These are phyloP conservation scores for Hoplostethus mediterraneus DNA, from an alignment of 2,797 vertebrate species.

Conservation along the genomic window DNA sequence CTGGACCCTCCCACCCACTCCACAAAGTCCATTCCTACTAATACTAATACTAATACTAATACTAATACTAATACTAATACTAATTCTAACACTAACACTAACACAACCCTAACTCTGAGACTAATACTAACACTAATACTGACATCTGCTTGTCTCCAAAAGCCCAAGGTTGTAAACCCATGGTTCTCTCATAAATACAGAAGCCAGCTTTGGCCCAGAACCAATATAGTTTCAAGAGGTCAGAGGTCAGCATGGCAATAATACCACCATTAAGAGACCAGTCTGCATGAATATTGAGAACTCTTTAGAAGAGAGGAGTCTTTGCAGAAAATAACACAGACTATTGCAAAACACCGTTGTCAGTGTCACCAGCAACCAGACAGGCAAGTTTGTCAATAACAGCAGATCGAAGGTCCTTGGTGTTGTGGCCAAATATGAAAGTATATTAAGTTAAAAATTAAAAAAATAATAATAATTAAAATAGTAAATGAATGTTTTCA, in stretches of 20 bases:
- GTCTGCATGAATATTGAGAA: slow-evolving; percentile 47
- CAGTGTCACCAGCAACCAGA: background rate
- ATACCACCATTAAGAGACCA: slow-evolving; percentile 69
- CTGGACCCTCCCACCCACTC: slow-evolving; percentile 52
- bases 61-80: too few relatives aligned
- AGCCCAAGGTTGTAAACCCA: slow-evolving; percentile 66
- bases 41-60: too few relatives aligned
- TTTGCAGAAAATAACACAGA: slow-evolving; percentile 12
- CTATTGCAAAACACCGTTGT: background rate
- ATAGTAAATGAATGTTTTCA: background rate
- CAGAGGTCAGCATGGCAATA: slow-evolving; percentile 75
- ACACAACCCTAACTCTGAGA: slow-evolving; percentile 24
- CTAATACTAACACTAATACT: slow-evolving; percentile 75
- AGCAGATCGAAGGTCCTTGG: too few relatives aligned
- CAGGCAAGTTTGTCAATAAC: too few relatives aligned
- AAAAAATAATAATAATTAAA: too few relatives aligned
- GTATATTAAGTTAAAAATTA: background rate
- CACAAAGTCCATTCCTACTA: slow-evolving; percentile 37
- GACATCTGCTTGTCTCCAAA: slow-evolving; percentile 78
- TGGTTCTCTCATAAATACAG: slow-evolving; percentile 77
- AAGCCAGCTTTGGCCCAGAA: slow-evolving; percentile 72
- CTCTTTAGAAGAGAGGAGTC: slow-evolving; percentile 13
- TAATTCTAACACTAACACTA: slow-evolving; percentile 49
- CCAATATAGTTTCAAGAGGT: slow-evolving; percentile 76
- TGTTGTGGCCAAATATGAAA: background rate